Conservation (phyloP, 2,113 vertebrate species). For the Rattus norvegicus region DNA sequence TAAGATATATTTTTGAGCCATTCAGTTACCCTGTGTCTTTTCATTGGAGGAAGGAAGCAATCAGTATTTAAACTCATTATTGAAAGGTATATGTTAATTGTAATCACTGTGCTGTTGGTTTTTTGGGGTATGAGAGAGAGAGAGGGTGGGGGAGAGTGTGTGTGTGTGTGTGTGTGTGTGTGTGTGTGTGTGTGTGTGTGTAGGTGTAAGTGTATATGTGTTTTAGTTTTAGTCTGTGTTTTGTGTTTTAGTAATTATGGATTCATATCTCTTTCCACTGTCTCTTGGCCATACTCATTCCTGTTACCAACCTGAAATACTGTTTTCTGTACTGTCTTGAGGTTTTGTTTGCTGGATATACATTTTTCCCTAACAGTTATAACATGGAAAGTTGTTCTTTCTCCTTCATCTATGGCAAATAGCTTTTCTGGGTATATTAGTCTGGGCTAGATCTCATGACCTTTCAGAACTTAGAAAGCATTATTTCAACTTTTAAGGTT, state of each 20-base stretch:
- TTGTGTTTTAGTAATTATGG: background rate
- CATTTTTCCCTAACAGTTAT: background rate
- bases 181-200: no score
- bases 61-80: background rate
- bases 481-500: background rate
- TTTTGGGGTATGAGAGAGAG: no score
- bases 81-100: background rate
- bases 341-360: background rate
- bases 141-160: no score
- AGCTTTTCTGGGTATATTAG: background rate
- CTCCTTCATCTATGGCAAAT: background rate
- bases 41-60: background rate
- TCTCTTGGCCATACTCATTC: background rate
- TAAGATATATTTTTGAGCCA: background rate
- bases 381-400: background rate
- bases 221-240: background rate
- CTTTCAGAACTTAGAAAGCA: background rate
- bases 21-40: background rate
- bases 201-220: background rate
- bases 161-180: background rate
- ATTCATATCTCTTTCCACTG: background rate
- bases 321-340: background rate
- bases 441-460: background rate
- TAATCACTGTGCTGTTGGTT: background rate
- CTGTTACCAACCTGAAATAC: background rate